These are phyloP conservation scores for Imbricaverruca yamaguchii DNA, from an alignment of 2,888 invertebrate genomes.

Conservation along the genomic window DNA sequence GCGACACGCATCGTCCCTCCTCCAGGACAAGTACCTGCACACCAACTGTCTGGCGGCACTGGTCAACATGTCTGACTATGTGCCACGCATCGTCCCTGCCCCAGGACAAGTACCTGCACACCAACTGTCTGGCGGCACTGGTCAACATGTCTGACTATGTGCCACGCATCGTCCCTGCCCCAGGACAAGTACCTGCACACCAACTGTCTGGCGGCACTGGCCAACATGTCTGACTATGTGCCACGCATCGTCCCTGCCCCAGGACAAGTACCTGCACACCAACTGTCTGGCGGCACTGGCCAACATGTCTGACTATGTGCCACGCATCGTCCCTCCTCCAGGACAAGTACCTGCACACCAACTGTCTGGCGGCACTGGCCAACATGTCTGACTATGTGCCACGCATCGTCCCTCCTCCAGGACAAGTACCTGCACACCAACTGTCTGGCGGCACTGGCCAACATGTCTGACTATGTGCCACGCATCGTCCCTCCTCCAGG, in stretches of 20 bases:
- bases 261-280: conserved; percentile 95
- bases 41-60: conserved; percentile 97
- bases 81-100: too few species aligned
- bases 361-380: conserved; percentile 94
- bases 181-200: conserved; percentile 95
- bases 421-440: conserved; percentile 98
- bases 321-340: too few species aligned
- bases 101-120: conserved; percentile 94
- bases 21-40: conserved; percentile 92
- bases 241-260: too few species aligned
- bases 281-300: conserved; percentile 97
- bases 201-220: conserved; percentile 94
- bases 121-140: conserved; percentile 94
- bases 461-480: too few species aligned
- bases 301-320: too few species aligned
- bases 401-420: too few species aligned
- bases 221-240: conserved; percentile 99
- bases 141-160: conserved; percentile 99
- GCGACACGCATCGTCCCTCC: too few species aligned
- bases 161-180: too few species aligned
- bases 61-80: conserved; percentile 99
- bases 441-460: conserved; percentile 94
- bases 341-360: conserved; percentile 97
- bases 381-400: too few species aligned
- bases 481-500: too few species aligned